These are phyloP conservation scores for Galendromus occidentalis DNA, from an alignment of 1,140 invertebrate genomes.

Conservation along the genomic window DNA sequence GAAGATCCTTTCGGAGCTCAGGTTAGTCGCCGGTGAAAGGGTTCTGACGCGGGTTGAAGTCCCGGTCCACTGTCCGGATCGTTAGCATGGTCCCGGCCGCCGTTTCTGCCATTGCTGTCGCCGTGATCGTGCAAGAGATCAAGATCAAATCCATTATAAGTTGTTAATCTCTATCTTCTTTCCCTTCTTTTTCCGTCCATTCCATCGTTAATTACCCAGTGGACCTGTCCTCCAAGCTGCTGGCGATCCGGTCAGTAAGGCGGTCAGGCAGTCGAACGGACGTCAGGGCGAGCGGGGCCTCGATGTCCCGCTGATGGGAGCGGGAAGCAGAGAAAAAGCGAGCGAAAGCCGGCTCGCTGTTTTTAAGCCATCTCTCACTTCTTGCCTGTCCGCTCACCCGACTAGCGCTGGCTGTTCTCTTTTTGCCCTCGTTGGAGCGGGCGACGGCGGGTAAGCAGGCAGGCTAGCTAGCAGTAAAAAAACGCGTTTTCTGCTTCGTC, in stretches of 20 bases:
- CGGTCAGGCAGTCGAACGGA: not conserved
- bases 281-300: too few relatives aligned
- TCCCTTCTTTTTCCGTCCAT: not conserved
- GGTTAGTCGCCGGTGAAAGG: too few relatives aligned
- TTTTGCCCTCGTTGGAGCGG: not conserved
- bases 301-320: too few relatives aligned
- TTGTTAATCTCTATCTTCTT: constrained; percentile 9
- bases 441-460: not conserved
- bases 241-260: not conserved
- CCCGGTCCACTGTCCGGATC: too few relatives aligned
- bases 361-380: constrained; percentile 8
- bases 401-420: too few relatives aligned
- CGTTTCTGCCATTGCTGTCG: not conserved
- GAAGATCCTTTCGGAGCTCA: too few relatives aligned
- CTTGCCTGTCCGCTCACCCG: not conserved
- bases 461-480: not conserved
- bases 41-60: too few relatives aligned
- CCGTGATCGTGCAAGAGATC: not conserved
- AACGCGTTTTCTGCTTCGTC: not conserved
- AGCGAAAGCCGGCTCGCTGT: not conserved
- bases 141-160: constrained; percentile 11
- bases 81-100: not conserved
- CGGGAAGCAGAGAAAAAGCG: too few relatives aligned
- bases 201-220: constrained; percentile 7
- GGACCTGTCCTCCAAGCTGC: not conserved